Percentiles rank a stretch among this genome's conserved stretches.
These are phyloP conservation scores for Camponotus fellah DNA, from an alignment of 2,888 invertebrate species.

Conservation along the genomic window DNA sequence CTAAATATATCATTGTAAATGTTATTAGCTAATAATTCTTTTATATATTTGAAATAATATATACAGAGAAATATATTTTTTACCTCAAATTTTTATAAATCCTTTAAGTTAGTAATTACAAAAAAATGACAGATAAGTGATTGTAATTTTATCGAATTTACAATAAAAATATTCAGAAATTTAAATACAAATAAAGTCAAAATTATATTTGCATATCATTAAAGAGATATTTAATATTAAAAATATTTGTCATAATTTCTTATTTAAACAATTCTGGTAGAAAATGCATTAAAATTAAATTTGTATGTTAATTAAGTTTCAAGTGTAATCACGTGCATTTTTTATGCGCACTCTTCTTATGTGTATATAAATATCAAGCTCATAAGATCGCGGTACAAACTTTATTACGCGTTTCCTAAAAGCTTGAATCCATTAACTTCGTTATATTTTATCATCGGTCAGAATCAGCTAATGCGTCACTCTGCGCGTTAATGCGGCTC, in stretches of 20 bases:
- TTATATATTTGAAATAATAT: background rate
- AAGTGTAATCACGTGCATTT: constrained; percentile 8
- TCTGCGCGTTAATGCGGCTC: constrained; percentile 20
- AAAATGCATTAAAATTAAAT: constrained; percentile 1
- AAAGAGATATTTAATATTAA: background rate
- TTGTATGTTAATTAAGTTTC: constrained; percentile 23
- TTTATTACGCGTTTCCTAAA: constrained; percentile 33
- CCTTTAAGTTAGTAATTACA: background rate
- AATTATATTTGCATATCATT: background rate
- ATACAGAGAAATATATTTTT: background rate
- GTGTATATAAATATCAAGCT: constrained; percentile 16
- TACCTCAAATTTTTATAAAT: background rate
- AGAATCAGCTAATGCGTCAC: constrained; percentile 14
- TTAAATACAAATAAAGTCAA: background rate
- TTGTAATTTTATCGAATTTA: background rate
- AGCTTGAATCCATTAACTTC: constrained; percentile 35
- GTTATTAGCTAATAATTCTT: no score
- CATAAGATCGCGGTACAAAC: constrained; percentile 13
- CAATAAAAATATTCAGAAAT: background rate
- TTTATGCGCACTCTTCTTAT: constrained; percentile 37
- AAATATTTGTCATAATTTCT: background rate
- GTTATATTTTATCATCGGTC: constrained; percentile 31
- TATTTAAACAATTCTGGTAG: background rate
- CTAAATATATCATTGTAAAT: background rate
- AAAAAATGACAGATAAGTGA: background rate